Conservation (phyloP, 1,140 invertebrate species). For the Panagrolaimus sp. region DNA sequence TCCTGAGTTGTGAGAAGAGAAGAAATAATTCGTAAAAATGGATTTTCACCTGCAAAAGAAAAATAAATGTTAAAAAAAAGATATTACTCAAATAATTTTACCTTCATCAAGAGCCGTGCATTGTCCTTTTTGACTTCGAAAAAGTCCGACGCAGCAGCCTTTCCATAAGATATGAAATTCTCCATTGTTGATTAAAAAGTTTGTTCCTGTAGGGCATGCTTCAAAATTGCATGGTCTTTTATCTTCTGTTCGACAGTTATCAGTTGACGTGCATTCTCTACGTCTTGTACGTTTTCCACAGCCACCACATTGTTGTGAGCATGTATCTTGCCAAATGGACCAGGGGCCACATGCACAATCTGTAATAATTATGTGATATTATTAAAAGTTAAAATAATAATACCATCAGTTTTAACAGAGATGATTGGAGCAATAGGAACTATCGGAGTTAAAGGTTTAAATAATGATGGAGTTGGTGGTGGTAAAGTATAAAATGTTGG, state of each 20-base stretch:
- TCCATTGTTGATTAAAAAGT: slow-evolving; percentile 55
- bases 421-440: not conserved
- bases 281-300: slow-evolving; percentile 42
- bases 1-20: slow-evolving; percentile 28
- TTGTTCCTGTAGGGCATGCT: slow-evolving; percentile 49
- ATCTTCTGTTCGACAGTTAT: slow-evolving; percentile 44
- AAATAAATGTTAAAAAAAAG: too few species aligned
- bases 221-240: slow-evolving; percentile 54
- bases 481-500: not conserved
- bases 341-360: slow-evolving; percentile 44
- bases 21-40: slow-evolving; percentile 33
- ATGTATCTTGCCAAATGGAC: slow-evolving; percentile 47
- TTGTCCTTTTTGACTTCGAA: slow-evolving; percentile 23
- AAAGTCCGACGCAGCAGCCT: slow-evolving; percentile 55
- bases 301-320: slow-evolving; percentile 52
- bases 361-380: not conserved
- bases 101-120: slow-evolving; percentile 40
- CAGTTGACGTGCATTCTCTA: slow-evolving; percentile 34
- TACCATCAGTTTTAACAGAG: slow-evolving; percentile 6
- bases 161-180: slow-evolving; percentile 57
- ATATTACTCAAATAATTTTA: too few species aligned
- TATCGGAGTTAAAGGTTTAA: not conserved
- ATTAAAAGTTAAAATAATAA: not conserved
- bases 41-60: too few species aligned
- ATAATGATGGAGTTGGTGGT: not conserved